phyloP scores from a whole-genome alignment of 2,797 vertebrate species.

The Scolopax bukidnonensis region DNA sequence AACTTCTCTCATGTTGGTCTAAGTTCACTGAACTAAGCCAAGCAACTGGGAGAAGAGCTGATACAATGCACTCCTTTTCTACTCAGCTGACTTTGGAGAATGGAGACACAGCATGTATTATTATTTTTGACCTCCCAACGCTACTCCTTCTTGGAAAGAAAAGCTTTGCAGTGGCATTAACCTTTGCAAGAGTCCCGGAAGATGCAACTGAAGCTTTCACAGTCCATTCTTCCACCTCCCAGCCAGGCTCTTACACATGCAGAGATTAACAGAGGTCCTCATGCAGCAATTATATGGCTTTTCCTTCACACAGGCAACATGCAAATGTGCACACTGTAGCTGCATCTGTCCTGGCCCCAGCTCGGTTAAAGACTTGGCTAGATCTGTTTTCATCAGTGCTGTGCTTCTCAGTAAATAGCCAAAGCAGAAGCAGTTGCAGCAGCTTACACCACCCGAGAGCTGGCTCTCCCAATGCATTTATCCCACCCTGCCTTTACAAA shows the following conservation, averaged over 20 bases:
- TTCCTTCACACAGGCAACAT: neutral
- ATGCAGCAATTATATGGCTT: neutral
- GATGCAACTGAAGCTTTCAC: rapidly evolving
- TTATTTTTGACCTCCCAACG: neutral
- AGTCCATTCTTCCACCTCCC: neutral
- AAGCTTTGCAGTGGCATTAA: neutral
- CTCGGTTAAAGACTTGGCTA: neutral
- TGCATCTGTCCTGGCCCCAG: neutral
- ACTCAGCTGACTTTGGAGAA: neutral
- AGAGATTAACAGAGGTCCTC: neutral
- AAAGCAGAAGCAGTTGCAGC: neutral
- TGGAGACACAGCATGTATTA: neutral
- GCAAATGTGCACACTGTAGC: neutral
- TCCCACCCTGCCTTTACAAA: neutral
- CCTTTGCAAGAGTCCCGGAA: neutral
- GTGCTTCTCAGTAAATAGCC: neutral
- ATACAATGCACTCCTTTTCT: neutral
- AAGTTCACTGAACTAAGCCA: neutral
- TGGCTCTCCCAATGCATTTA: neutral
- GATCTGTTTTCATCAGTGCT: neutral
- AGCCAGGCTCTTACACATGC: neutral
- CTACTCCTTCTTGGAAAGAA: neutral
- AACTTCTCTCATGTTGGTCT: neutral
- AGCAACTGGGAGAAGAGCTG: neutral
- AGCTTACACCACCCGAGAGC: rapidly evolving